These are phyloP conservation scores for Pimephales promelas DNA, from an alignment of 2,113 vertebrate species.

Conservation along the genomic window DNA sequence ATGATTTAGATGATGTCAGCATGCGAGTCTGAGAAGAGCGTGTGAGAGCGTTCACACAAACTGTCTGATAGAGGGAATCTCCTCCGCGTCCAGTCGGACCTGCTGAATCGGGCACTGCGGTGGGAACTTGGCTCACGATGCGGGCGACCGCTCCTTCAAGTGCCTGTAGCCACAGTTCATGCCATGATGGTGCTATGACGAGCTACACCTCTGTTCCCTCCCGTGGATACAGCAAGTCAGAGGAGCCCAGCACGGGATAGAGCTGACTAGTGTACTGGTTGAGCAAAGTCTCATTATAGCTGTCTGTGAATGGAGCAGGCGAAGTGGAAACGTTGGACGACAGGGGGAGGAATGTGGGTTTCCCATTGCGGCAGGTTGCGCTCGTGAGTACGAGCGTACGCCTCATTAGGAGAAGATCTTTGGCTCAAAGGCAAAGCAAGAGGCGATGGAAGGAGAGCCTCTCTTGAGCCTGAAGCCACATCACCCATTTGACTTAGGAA, in stretches of 20 bases:
- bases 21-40: constrained; percentile 29
- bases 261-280: constrained; percentile 79
- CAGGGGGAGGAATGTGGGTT: constrained; percentile 58
- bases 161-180: constrained; percentile 32
- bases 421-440: constrained; percentile 73
- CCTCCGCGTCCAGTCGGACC: background rate
- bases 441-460: constrained; percentile 67
- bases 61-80: background rate
- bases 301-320: constrained; percentile 65
- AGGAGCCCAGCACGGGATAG: constrained; percentile 74
- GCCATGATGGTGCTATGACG: background rate
- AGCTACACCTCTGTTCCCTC: constrained; percentile 83
- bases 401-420: constrained; percentile 73
- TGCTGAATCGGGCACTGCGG: constrained; percentile 53
- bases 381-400: constrained; percentile 76
- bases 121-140: constrained; percentile 34
- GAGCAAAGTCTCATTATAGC: constrained; percentile 77
- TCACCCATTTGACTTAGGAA: constrained; percentile 83
- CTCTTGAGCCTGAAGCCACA: constrained; percentile 72
- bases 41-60: constrained; percentile 42
- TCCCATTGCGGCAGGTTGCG: constrained; percentile 75
- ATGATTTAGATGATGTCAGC: constrained; percentile 32
- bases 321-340: constrained; percentile 66
- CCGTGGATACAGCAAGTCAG: constrained; percentile 70
- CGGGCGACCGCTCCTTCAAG: constrained; percentile 43